Evolutionary conservation across 2,888 invertebrate genomes (phyloP), one percentile per base, ranked within the genome.

Genomic region (Coleophora deauratella): DNA sequence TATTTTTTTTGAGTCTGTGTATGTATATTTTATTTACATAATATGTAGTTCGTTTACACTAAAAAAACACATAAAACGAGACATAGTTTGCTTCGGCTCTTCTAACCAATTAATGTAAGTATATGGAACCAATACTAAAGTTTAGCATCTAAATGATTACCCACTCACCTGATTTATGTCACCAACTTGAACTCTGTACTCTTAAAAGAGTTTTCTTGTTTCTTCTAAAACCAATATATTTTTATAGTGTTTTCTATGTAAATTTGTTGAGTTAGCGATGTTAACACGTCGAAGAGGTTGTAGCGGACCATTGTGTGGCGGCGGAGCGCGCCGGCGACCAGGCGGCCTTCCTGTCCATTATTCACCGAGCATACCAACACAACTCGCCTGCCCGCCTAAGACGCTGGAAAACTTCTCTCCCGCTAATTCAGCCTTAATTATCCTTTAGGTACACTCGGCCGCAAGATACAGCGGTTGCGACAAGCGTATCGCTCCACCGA

Each of bases 401-500:
- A 38, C 51, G 44, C 53, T 59, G 65, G 55, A 65, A 62, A 65
- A 58, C 65, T 63, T 63, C 56, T 58, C 50, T 47, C 47, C 54
- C 52, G 63, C 66, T 67, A 78, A 68, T 67, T 63, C 59, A 54
- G 55, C 54, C 53, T 66, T 72, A 72, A 78, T 80, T 77, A 78
- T 74, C 74, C 74, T 74, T 72, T 48, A 46, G 43, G 43, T 65
- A 62, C 50, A 66, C 58, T 59, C 57, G 54, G 59, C 60, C 58
- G 54, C 59, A 53, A 70, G 68, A 64, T 63, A 60, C 55, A 57
- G 63, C 59, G 63, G 63, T 57, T 61, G 68, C 70, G 77, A 73
- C 77, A 72, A 69, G 66, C 77, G 75, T 78, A 77, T 74, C 79
- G 73, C 71, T 74, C 73, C 67, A 72, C 62, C 71, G 72, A 65